A percentile compares a stretch with the other conserved stretches of the same genome.
These are phyloP conservation scores for Tarsius wallacei DNA, from an alignment of 2,797 vertebrate species.

Conservation along the genomic window DNA sequence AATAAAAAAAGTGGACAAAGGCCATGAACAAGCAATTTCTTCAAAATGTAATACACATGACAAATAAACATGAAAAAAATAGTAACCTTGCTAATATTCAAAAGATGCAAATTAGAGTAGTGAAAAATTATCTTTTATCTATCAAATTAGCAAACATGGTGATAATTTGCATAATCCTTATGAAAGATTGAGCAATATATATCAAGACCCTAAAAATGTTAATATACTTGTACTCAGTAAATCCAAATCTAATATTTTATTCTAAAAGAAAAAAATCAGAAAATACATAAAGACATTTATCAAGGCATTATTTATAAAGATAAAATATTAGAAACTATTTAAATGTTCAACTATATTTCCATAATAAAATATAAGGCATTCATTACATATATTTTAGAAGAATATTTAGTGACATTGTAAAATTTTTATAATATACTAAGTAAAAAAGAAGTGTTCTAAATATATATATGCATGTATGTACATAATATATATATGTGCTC, in stretches of 20 bases:
- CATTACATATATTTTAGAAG: conserved; percentile 32
- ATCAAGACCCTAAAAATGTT: conserved; percentile 18
- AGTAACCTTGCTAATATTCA: conserved; percentile 12
- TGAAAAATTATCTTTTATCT: conserved; percentile 45
- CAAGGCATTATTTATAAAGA: conserved; percentile 61
- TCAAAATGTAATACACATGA: conserved; percentile 57
- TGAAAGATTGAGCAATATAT: not conserved
- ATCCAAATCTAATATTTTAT: conserved; percentile 64
- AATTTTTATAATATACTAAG: conserved; percentile 37
- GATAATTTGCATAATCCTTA: not conserved
- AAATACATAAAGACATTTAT: not conserved
- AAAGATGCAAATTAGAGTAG: conserved; percentile 42
- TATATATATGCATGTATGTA: not conserved
- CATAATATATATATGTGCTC: not conserved
- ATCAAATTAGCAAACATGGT: not conserved
- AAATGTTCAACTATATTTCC: not conserved
- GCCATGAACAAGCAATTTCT: conserved; percentile 5
- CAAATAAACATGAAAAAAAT: not conserved
- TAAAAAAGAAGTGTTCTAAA: conserved; percentile 52
- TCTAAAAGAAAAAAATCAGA: not conserved
- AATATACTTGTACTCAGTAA: conserved; percentile 27
- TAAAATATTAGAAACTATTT: conserved; percentile 61
- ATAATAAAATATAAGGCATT: conserved; percentile 36
- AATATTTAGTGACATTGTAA: conserved; percentile 55
- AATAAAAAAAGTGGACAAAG: conserved; percentile 26